Base-by-base conservation (phyloP, 1,140 invertebrate genomes). In the Daktulosphaira vitifoliae region DNA sequence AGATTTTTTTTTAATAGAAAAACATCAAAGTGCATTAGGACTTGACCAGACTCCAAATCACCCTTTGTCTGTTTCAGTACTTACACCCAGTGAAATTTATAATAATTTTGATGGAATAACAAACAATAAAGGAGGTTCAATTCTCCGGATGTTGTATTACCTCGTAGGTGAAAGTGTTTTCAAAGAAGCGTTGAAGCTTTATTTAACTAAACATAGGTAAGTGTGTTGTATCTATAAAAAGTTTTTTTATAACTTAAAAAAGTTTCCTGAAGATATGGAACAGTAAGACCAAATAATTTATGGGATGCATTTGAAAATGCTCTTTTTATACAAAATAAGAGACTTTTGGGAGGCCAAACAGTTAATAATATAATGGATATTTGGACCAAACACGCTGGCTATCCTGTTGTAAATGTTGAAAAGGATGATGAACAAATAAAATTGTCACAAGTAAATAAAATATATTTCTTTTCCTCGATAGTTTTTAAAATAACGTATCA, bases 71-170 rank as follows among this genome's bases (percentile, higher is more conserved):
- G 92, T 88, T 0, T 81, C 92, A 8, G 89, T 95, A 0, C 20
- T 33, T 33, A 5, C 5, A 33, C 5, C 5, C 29, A 11, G 5
- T 33, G 3, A 13, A 2, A 13, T 38, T 22, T n/a, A n/a, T n/a
- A n/a, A n/a, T n/a, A n/a, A n/a, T n/a, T 20, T 20, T 4, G 54
- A 48, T 20, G 15, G 0, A 15, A 33, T 33, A 18, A 2, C 25
- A 5, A 4, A 29, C 42, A 23, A 56, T 67, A 16, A n/a, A 26
- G 78, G 79, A 64, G 80, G 82, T 15, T 80, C 78, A 4, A 78
- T 96, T 11, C 84, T 96, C 48, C 78, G 90, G 9, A 96, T 95
- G 92, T 90, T 95, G 86, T 81, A 84, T 65, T 78, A 85, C 72
- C 92, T 93, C 75, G 76, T 95, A 6, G 87, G 88, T 1, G 82